phyloP scores from a whole-genome alignment of 2,888 invertebrate species.

The Hirudinaria manillensis region DNA sequence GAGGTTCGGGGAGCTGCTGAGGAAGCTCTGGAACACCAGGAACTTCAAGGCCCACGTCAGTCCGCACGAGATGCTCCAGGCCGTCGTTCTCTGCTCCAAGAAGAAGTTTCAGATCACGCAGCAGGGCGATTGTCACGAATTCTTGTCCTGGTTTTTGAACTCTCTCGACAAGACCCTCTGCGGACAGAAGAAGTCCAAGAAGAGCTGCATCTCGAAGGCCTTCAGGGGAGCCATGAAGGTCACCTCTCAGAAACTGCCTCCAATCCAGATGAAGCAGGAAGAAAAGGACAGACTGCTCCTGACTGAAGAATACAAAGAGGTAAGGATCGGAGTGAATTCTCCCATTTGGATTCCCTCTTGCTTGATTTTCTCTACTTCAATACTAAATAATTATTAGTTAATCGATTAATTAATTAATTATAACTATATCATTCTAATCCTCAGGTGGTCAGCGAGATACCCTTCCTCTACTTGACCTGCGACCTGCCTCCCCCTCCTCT shows the following conservation, averaged over 20 bases:
- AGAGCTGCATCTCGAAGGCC: conserved; percentile 61
- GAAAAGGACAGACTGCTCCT: conserved; percentile 72
- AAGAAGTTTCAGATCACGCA: conserved; percentile 96
- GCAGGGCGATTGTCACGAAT: conserved; percentile 96
- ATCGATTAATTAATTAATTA: neutral
- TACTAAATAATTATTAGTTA: neutral
- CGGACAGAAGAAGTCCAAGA: conserved; percentile 61
- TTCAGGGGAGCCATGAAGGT: conserved; percentile 66
- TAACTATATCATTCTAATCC: neutral
- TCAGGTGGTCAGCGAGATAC: conserved; percentile 70
- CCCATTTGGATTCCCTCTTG: neutral
- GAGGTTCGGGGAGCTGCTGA: conserved; percentile 81
- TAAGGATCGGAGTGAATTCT: neutral
- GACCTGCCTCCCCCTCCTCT: conserved; percentile 90
- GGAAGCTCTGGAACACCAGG: conserved; percentile 96
- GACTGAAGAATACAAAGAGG: conserved; percentile 69
- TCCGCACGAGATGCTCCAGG: conserved; percentile 99
- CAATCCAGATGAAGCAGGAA: conserved; percentile 79
- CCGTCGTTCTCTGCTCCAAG: conserved; percentile 91
- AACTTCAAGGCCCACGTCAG: conserved; percentile 99
- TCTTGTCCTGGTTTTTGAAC: conserved; percentile 95
- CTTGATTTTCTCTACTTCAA: too few relatives aligned
- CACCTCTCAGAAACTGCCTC: conserved; percentile 73
- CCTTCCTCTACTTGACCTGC: conserved; percentile 91
- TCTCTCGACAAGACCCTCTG: conserved; percentile 88